phyloP scores from a whole-genome alignment of 2,888 invertebrate species.

The Diarsia dahlii region DNA sequence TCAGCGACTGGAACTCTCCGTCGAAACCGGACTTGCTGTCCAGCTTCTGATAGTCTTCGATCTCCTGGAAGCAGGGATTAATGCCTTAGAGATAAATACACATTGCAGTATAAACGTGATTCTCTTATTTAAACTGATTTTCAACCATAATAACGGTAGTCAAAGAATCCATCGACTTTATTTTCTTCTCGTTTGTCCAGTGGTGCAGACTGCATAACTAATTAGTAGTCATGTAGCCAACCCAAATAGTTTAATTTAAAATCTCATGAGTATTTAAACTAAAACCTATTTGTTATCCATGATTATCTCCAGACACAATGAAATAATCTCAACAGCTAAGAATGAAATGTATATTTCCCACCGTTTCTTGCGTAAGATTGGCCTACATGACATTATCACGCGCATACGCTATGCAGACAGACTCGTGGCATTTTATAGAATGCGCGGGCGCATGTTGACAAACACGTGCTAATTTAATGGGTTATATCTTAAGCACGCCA shows the following conservation, averaged over 20 bases:
- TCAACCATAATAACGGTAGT: neutral
- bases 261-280: neutral
- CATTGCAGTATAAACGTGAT: neutral
- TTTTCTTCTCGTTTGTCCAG: neutral
- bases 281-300: conserved; percentile 12
- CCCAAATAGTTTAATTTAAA: neutral
- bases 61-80: conserved; percentile 70
- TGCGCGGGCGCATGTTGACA: conserved; percentile 36
- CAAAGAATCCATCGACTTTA: neutral
- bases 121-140: neutral
- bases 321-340: conserved; percentile 5
- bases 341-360: conserved; percentile 31
- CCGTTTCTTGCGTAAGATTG: conserved; percentile 33
- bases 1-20: conserved; percentile 98
- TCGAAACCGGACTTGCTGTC: conserved; percentile 93
- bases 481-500: conserved; percentile 44
- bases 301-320: conserved; percentile 4
- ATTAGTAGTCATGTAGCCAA: neutral
- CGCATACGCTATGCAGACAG: conserved; percentile 31
- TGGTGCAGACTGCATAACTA: neutral
- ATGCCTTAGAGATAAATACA: neutral
- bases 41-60: conserved; percentile 72
- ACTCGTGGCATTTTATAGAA: conserved; percentile 53
- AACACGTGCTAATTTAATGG: conserved; percentile 57
- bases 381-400: conserved; percentile 17